Conservation (phyloP, 2,888 invertebrate genomes). For the Monoplex corrugatus region DNA sequence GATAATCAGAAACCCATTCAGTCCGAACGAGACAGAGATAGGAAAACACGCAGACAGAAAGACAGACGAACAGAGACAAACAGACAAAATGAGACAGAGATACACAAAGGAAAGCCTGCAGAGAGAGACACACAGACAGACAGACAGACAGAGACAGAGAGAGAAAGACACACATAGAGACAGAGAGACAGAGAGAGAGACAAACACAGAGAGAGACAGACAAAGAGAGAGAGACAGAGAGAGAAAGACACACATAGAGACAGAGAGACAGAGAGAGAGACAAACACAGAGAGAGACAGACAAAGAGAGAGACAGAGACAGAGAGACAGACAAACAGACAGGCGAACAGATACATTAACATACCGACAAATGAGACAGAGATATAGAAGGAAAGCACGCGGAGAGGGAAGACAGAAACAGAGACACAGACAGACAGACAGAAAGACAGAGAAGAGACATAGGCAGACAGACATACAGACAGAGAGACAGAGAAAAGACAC, state of each 20-base stretch:
- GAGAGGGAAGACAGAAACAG: no score
- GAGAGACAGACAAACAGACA: neutral
- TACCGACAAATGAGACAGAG: no score
- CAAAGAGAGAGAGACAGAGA: neutral
- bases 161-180: neutral
- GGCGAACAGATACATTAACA: neutral
- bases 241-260: no score
- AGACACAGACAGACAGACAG: no score
- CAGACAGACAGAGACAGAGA: neutral
- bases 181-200: slow-evolving; percentile 40
- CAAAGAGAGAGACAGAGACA: neutral
- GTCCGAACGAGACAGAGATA: neutral
- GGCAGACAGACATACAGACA: no score
- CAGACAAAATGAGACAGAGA: neutral
- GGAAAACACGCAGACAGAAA: neutral
- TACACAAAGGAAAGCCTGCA: neutral
- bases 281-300: no score
- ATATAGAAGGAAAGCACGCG: no score
- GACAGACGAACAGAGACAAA: neutral
- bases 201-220: neutral
- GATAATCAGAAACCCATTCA: neutral
- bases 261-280: no score
- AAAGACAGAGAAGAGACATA: no score
- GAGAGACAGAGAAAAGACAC: no score
- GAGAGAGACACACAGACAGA: neutral